Evolutionary conservation across 2,888 invertebrate species (phyloP).

Genomic region (Gandaritis pyraliata): DNA sequence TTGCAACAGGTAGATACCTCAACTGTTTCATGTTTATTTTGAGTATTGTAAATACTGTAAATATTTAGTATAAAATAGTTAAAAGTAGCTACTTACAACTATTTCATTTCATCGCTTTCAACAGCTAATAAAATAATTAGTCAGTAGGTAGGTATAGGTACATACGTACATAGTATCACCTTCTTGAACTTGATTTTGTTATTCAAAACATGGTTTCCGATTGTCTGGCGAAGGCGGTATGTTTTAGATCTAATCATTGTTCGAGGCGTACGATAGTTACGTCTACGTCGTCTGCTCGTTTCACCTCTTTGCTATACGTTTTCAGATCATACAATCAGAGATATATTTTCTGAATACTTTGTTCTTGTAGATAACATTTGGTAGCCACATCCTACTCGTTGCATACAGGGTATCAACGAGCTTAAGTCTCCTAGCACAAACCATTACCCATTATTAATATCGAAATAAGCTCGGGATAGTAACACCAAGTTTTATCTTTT

Average conservation of each 20-base stretch:
- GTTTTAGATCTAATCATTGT: slow-evolving; percentile 31
- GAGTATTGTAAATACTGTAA: too few relatives aligned
- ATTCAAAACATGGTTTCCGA: slow-evolving; percentile 52
- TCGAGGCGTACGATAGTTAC: not conserved
- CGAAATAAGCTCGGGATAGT: too few relatives aligned
- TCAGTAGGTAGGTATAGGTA: not conserved
- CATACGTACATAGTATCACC: slow-evolving; percentile 23
- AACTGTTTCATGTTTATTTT: too few relatives aligned
- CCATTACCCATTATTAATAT: too few relatives aligned
- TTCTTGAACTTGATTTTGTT: slow-evolving; percentile 44
- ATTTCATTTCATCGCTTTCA: not conserved
- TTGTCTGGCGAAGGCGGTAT: slow-evolving; percentile 45
- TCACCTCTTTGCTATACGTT: not conserved
- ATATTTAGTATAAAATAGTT: too few relatives aligned
- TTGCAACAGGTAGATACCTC: too few relatives aligned
- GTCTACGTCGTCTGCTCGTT: not conserved
- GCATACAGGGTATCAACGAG: too few relatives aligned
- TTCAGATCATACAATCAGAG: too few relatives aligned
- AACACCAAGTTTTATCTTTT: too few relatives aligned
- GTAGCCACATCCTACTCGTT: too few relatives aligned
- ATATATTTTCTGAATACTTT: not conserved
- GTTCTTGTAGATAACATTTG: too few relatives aligned
- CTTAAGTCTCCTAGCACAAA: too few relatives aligned
- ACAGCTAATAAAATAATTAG: slow-evolving; percentile 15
- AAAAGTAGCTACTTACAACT: not conserved